Base-by-base conservation (phyloP, 2,113 vertebrate species). In the Corvus moneduloides region DNA sequence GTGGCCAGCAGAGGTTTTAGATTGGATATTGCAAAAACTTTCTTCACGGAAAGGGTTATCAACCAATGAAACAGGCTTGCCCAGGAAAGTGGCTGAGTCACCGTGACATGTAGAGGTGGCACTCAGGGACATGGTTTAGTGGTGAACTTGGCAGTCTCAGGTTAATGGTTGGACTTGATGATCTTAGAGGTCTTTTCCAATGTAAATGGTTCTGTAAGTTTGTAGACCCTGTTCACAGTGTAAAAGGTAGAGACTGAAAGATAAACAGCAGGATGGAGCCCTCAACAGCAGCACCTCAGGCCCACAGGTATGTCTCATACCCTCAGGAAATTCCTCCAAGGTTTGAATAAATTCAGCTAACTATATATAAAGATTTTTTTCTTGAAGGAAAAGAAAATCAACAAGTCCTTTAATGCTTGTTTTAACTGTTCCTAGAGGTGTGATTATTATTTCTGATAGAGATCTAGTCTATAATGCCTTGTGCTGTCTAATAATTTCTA, bases 291-390 rank as follows among this genome's bases (percentile, higher is more conserved):
- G 30, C 41, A 55, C 41, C 83, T 54, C 87, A 61, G 39, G 16
- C 68, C 32, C 82, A 94, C 68, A 97, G 96, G 97, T 97, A 95
- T 49, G 87, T 79, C 52, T 46, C 33, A 61, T 35, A 82, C 27
- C 18, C 20, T 72, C 23, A 58, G 19, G 35, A 62, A 56, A 76
- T 84, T 72, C 28, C 89, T 58, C 81, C 23, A 78, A 46, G n/a
- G 9, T 54, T 37, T 81, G 46, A 61, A 58, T 41, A 49, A 86
- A 54, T 93, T 72, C 52, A 81, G 20, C 5, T 74, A 30, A 68
- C 63, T 79, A 7, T 41, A 46, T 49, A 59, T 48, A 33, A 66
- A 74, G 22, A 63, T 6, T 13, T 62, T 62, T 26, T 44, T 67
- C 23, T 55, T 77, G 52, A 77, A 86, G 20, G 22, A 63, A 90